Conservation (phyloP, 2,888 invertebrate genomes). For the Leptinotarsa juncta region DNA sequence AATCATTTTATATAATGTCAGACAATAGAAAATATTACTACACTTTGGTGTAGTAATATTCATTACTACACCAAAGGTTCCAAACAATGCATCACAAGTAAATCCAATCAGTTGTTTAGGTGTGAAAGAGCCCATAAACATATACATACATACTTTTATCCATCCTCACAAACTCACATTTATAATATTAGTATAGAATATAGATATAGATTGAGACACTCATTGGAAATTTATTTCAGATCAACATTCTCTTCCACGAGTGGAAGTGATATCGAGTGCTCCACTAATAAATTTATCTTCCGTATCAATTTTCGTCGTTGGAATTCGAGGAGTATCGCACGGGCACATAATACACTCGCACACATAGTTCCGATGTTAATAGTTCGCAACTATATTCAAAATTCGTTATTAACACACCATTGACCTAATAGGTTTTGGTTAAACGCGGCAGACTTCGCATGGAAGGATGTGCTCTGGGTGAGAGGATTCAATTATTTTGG, state of each 20-base stretch:
- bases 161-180: no score
- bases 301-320: constrained; percentile 52
- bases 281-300: constrained; percentile 48
- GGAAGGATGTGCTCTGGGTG: constrained; percentile 20
- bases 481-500: constrained; percentile 28
- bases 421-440: constrained; percentile 59
- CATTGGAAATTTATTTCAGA: background rate
- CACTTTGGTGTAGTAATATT: no score
- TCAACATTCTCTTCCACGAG: constrained; percentile 2
- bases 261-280: constrained; percentile 30
- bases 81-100: no score
- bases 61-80: no score
- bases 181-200: no score
- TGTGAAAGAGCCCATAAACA: no score
- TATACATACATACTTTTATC: no score
- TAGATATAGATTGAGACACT: no score
- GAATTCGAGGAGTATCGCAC: constrained; percentile 38
- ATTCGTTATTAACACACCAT: constrained; percentile 65
- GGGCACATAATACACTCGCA: constrained; percentile 40
- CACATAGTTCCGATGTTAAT: constrained; percentile 58
- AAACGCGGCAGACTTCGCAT: constrained; percentile 26
- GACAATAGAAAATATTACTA: no score
- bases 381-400: constrained; percentile 64
- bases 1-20: no score
- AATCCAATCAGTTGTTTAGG: no score